Conservation (phyloP, 2,113 vertebrate genomes). For the Siniperca knerii region DNA sequence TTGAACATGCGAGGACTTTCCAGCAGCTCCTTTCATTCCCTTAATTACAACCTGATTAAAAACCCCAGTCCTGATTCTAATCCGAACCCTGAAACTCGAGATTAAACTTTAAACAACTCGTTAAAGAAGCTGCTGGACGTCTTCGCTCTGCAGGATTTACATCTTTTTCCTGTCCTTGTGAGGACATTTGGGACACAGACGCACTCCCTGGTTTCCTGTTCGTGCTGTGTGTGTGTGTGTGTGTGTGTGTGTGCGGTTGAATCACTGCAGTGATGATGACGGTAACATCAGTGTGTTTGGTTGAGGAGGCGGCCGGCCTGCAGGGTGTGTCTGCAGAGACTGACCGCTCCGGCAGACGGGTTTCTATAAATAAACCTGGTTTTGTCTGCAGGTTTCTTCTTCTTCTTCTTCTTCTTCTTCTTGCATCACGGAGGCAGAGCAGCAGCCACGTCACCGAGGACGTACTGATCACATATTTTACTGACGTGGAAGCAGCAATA, state of each 20-base stretch:
- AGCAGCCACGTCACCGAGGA: slow-evolving; percentile 18
- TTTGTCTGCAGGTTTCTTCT: slow-evolving; percentile 10
- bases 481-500: not conserved
- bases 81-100: not conserved
- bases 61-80: not conserved
- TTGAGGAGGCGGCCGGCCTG: not conserved
- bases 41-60: not conserved
- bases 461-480: not conserved
- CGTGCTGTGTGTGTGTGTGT: not conserved
- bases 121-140: not conserved
- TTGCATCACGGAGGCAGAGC: not conserved
- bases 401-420: too few species aligned
- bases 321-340: slow-evolving; percentile 52
- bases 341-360: slow-evolving; percentile 13
- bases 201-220: slow-evolving; percentile 28
- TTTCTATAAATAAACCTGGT: slow-evolving; percentile 57
- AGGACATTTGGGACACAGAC: slow-evolving; percentile 20
- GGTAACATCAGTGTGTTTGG: slow-evolving; percentile 24
- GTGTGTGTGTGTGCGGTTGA: not conserved
- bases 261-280: slow-evolving; percentile 8
- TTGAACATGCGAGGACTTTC: not conserved
- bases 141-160: not conserved
- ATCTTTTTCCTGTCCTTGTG: not conserved
- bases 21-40: not conserved
- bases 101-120: not conserved